Conservation (phyloP, 1,140 invertebrate species). For the Hyphantria cunea region DNA sequence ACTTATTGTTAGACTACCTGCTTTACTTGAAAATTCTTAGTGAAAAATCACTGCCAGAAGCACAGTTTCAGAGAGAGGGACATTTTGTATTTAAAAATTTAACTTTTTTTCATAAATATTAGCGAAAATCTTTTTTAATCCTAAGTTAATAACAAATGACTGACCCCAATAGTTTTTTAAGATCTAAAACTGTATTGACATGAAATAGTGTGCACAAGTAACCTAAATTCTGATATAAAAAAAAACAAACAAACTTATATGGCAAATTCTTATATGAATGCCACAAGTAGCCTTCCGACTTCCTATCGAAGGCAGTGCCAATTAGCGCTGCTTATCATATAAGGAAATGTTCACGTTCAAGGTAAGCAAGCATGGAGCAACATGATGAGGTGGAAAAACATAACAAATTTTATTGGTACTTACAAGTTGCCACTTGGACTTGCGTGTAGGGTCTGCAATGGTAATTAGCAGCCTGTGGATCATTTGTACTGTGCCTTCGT, state of each 20-base stretch:
- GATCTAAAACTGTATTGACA: too few species aligned
- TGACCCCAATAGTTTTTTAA: too few species aligned
- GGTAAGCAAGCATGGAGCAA: constrained; percentile 45
- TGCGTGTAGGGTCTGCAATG: constrained; percentile 90
- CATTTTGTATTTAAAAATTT: too few species aligned
- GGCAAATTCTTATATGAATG: constrained; percentile 21
- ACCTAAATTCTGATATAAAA: neutral
- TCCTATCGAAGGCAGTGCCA: constrained; percentile 50
- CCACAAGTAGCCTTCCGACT: constrained; percentile 63
- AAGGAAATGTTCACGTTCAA: constrained; percentile 63
- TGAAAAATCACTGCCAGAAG: too few species aligned
- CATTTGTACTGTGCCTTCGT: constrained; percentile 95
- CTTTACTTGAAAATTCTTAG: too few species aligned
- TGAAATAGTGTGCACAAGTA: neutral
- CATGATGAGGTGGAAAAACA: constrained; percentile 34
- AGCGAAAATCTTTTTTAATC: too few species aligned
- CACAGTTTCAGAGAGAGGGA: too few species aligned
- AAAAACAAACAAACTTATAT: constrained; percentile 22
- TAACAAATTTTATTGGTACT: constrained; percentile 42
- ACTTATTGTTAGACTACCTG: too few species aligned
- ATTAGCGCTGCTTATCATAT: constrained; percentile 68
- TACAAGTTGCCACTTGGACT: constrained; percentile 95
- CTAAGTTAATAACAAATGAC: neutral
- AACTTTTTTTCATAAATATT: too few species aligned
- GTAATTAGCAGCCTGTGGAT: constrained; percentile 92